These are phyloP conservation scores for Ophioderma brevispina DNA, from an alignment of 35 echinoderm and acorn worm genomes.

Conservation along the genomic window DNA sequence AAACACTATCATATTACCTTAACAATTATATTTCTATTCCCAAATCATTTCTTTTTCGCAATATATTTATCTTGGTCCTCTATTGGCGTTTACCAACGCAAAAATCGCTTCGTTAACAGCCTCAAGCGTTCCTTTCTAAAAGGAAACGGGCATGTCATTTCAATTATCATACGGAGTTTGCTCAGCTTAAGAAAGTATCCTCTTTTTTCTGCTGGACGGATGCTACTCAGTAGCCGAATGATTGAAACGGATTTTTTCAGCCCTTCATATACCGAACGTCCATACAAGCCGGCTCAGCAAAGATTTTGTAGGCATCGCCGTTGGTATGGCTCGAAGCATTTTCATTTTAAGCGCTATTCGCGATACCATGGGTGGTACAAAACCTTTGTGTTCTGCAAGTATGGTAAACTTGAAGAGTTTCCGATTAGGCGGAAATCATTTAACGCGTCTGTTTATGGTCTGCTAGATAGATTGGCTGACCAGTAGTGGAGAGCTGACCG, in stretches of 20 bases:
- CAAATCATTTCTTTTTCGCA: neutral
- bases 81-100: neutral
- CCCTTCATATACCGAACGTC: no score
- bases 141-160: neutral
- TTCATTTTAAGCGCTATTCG: no score
- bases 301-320: no score
- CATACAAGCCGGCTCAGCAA: no score
- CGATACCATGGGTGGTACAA: neutral
- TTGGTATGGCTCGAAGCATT: no score
- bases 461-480: neutral
- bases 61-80: neutral
- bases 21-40: neutral
- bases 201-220: neutral
- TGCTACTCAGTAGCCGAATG: neutral
- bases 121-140: neutral
- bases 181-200: neutral
- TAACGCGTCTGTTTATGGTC: neutral
- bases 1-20: neutral
- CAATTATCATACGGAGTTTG: neutral
- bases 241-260: neutral
- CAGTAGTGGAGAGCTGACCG: conserved; percentile 1
- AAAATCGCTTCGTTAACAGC: conserved; percentile 5
- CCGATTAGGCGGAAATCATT: neutral
- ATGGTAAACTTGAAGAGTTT: conserved; percentile 6
- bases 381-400: neutral